A percentile compares a stretch with the other conserved stretches of the same genome.
phyloP scores from a whole-genome alignment of 2,113 vertebrate genomes.

The Condylura cristata region DNA sequence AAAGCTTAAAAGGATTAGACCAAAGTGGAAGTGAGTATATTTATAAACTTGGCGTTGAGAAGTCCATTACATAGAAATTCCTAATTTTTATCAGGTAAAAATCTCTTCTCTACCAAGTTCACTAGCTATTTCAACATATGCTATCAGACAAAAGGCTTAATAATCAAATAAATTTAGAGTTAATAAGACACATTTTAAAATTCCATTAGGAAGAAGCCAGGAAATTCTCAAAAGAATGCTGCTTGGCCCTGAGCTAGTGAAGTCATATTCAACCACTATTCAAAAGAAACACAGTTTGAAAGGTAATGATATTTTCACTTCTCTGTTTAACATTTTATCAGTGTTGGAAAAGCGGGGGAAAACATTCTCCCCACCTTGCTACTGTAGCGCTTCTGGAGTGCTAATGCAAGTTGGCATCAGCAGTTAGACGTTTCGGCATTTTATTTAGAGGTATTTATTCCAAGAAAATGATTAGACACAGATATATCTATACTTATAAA shows the following conservation, averaged over 20 bases:
- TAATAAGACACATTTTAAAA: not conserved
- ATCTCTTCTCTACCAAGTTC: not conserved
- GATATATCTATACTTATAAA: not conserved
- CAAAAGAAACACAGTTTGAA: not conserved
- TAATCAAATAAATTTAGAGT: not conserved
- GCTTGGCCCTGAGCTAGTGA: not conserved
- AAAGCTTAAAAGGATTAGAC: not conserved
- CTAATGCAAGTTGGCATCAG: not conserved
- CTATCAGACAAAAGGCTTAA: not conserved
- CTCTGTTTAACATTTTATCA: not conserved
- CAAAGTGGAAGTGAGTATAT: not conserved
- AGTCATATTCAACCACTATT: not conserved
- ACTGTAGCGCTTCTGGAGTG: not conserved
- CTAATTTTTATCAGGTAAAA: not conserved
- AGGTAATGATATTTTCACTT: not conserved
- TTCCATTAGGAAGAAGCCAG: not conserved
- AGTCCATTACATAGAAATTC: not conserved
- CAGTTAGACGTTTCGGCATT: not conserved
- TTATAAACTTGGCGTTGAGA: not conserved
- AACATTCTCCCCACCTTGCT: not conserved
- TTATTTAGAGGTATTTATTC: not conserved
- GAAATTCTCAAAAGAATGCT: constrained; percentile 7
- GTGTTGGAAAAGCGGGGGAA: not conserved
- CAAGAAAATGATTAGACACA: not conserved
- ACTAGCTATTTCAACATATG: constrained; percentile 11